Base-by-base conservation (phyloP, 2,888 invertebrate species). In the Drosophila neotestacea region DNA sequence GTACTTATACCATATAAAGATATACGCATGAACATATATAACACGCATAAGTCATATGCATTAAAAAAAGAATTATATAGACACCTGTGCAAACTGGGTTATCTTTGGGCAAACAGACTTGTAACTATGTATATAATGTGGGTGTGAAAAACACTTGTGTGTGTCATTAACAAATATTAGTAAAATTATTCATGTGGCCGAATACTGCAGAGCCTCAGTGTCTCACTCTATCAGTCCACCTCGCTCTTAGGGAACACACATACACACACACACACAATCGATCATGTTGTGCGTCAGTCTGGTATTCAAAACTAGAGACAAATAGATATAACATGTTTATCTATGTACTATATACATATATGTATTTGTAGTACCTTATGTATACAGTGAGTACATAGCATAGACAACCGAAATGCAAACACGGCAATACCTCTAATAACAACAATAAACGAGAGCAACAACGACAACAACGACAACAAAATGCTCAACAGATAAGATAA, bases 111-210 rank as follows among this genome's bases (percentile, higher is more conserved):
- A 28, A 28, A 44, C 58, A 68, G 51, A 50, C 39, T 30, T 13
- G 36, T 36, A 50, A 36, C 22, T 56, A 46, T 42, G 34, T 65
- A 44, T 52, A 32, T 16, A 30, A 32, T 27, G 38, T 55, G 79
- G 72, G 83, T 85, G 83, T 77, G 81, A 55, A 85, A 88, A 83
- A 88, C 84, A 88, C 89, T 86, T 85, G 89, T 86, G 87, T 81
- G 87, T 81, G 81, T 73, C 78, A 55, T 70, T 52, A 73, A 75
- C 69, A 88, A 84, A 84, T 85, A 85, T 85, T 80, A 73, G 70
- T 64, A 7, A 68, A 73, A 84, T 84, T 86, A 83, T 83, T 86
- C 86, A 80, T 71, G 27, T 16, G 16, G 46, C 56, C 70, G 41
- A 68, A 44, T 59, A 59, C 46, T 36, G 50, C 36, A 6, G 22